Evolutionary conservation across 2,113 vertebrate species (phyloP).

Genomic region (Mustela nigripes): DNA sequence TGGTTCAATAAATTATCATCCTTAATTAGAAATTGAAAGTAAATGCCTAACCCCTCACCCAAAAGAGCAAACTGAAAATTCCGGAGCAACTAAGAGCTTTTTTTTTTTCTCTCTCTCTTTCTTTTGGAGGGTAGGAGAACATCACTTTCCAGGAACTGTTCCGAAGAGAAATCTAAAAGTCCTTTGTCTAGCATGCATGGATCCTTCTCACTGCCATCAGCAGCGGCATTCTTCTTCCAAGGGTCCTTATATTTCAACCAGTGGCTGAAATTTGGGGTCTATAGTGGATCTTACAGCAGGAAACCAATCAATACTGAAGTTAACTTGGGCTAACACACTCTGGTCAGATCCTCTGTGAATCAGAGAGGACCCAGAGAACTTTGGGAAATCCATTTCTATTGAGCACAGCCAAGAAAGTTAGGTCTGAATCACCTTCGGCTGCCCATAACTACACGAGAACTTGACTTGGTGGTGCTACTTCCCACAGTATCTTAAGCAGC

Average conservation of each 20-base stretch:
- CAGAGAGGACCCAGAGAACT: neutral
- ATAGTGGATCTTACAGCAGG: neutral
- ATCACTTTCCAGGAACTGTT: neutral
- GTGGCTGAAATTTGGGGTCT: neutral
- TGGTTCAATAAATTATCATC: slow-evolving; percentile 5
- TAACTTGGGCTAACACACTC: neutral
- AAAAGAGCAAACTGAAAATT: slow-evolving; percentile 43
- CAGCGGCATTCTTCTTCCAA: neutral
- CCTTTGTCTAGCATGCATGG: neutral
- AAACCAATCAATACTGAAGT: neutral
- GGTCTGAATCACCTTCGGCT: neutral
- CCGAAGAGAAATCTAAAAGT: neutral
- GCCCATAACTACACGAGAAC: neutral
- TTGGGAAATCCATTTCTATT: neutral
- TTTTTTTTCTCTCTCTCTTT: neutral
- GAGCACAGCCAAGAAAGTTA: neutral
- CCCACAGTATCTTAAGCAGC: neutral
- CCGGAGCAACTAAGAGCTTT: neutral
- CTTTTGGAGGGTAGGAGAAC: neutral
- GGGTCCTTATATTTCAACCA: slow-evolving; percentile 22
- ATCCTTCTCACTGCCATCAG: neutral
- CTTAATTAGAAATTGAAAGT: slow-evolving; percentile 41
- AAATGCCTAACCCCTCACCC: neutral
- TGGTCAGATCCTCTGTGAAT: neutral
- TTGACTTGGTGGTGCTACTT: neutral